Conservation (phyloP, 2,113 vertebrate species). For the Heterotilapia buettikoferi region DNA sequence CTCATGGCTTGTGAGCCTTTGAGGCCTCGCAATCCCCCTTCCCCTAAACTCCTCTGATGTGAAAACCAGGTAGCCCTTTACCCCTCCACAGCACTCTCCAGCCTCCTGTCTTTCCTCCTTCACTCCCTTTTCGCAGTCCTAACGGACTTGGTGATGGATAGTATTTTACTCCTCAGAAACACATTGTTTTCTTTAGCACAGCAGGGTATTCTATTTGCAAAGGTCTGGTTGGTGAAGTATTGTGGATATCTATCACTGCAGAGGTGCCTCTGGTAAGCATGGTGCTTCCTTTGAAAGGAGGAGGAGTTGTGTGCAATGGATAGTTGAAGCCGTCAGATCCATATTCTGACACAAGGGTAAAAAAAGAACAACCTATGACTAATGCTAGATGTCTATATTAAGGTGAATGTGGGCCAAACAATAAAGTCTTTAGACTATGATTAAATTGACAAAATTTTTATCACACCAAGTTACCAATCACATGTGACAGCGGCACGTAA, state of each 20-base stretch:
- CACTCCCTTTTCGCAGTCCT: conserved; percentile 58
- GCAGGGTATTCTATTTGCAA: conserved; percentile 99
- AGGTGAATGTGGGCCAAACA: not conserved
- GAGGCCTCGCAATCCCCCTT: conserved; percentile 64
- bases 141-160: conserved; percentile 92
- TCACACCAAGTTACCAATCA: not conserved
- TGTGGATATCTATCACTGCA: conserved; percentile 88
- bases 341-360: not conserved
- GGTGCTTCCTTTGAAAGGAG: conserved; percentile 47
- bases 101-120: conserved; percentile 51
- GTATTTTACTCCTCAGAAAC: conserved; percentile 95
- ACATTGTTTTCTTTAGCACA: conserved; percentile 99
- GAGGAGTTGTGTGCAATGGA: conserved; percentile 43
- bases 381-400: not conserved
- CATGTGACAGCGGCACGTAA: accelerated
- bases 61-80: conserved; percentile 86
- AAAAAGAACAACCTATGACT: not conserved
- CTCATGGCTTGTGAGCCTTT: conserved; percentile 72
- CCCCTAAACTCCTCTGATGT: conserved; percentile 75
- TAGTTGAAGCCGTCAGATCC: conserved; percentile 16
- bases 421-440: not conserved
- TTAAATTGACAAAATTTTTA: not conserved
- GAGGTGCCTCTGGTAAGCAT: conserved; percentile 75
- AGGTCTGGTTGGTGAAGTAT: conserved; percentile 88
- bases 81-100: conserved; percentile 17